Conservation (phyloP, 2,888 invertebrate genomes). For the Operophtera brumata region DNA sequence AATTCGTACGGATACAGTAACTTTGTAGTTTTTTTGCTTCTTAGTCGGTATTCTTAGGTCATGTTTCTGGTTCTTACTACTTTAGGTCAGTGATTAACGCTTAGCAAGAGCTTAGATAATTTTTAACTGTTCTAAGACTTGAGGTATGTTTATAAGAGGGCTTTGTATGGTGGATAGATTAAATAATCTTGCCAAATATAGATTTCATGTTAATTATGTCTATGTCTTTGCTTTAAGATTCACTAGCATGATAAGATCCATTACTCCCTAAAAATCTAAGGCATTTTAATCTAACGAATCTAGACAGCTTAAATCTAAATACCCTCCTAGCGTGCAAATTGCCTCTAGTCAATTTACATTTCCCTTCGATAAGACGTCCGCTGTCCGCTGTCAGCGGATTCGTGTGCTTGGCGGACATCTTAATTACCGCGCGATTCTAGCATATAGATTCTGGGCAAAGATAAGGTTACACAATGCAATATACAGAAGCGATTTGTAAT, state of each 20-base stretch:
- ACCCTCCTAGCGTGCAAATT: constrained; percentile 15
- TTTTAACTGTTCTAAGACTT: too few species aligned
- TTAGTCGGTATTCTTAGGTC: too few species aligned
- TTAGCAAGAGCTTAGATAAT: too few species aligned
- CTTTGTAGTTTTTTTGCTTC: neutral
- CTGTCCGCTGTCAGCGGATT: constrained; percentile 29
- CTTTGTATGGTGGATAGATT: too few species aligned
- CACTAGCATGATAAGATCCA: neutral
- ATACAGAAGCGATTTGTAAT: neutral
- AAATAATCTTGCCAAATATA: too few species aligned
- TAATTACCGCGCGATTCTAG: constrained; percentile 42
- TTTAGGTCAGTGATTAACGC: too few species aligned
- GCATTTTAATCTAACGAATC: too few species aligned
- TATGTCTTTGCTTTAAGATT: neutral
- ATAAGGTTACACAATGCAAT: neutral
- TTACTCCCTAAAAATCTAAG: constrained; percentile 1
- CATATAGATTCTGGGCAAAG: constrained; percentile 8
- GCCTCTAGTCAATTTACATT: constrained; percentile 21
- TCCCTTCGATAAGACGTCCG: constrained; percentile 23
- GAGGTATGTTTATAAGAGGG: too few species aligned
- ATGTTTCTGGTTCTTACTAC: too few species aligned
- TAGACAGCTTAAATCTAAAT: constrained; percentile 13
- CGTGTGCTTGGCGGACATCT: constrained; percentile 40
- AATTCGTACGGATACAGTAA: neutral
- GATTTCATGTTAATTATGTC: too few species aligned